Evolutionary conservation across 2,888 invertebrate species (phyloP), one percentile per base, ranked within the genome.

Genomic region (Gnatocerus cornutus): DNA sequence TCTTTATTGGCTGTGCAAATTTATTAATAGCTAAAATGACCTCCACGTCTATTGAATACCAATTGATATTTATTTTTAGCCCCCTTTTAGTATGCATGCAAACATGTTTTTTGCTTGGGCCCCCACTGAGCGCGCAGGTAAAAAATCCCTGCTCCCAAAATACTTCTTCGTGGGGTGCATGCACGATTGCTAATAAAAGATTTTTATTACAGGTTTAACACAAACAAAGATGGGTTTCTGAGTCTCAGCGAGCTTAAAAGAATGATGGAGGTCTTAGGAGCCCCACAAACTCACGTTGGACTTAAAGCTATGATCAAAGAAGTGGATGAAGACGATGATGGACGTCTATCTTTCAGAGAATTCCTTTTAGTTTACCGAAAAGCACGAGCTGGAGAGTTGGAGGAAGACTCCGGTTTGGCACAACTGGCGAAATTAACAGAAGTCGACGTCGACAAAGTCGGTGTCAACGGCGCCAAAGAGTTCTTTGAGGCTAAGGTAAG

Each of bases 211-310:
- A 98, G 97, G 85, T 98, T 94, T 85, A 97, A 98, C 83, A 92
- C 92, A 71, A 94, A 94, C 43, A 90, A 88, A 73, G 97, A 98
- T 85, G 96, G 95, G 41, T 97, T 89, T 83, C 89, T 98, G 76
- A 96, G 96, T 84, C 86, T 98, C 73, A 90, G 90, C 21, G 98
- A 98, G 85, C 87, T 98, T 74, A 98, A 98, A 85, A 87, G 93
- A 21, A 97, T 98, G 97, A 98, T 98, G 98, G 98, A 98, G 85
- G 92, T 95, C 71, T 86, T 98, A 64, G 96, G 95, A 7, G 97
- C 95, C 1, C 98, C 98, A 9, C 98, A 98, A 86, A 98, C 98
- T 0, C 98, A 98, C 85, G 87, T 98, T 61, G 95, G 95, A 0
- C 88, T 98, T 21, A 98, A 98, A 84, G 92, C 92, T 37, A 98